Evolutionary conservation across 2,113 vertebrate species (phyloP).

Genomic region (Mus pahari): DNA sequence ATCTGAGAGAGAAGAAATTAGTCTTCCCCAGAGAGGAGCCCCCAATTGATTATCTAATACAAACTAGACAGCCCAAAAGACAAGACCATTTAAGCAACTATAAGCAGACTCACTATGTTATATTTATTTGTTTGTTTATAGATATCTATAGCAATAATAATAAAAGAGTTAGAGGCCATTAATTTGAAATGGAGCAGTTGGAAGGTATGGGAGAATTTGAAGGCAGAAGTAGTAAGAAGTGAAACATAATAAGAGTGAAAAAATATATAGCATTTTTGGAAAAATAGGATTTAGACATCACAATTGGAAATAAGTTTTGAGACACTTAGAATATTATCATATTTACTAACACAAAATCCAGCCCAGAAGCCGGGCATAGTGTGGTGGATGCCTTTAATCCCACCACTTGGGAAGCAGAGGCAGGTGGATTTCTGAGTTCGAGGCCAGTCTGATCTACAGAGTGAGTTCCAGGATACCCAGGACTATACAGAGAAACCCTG

Average conservation of each 20-base stretch:
- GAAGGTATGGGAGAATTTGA: neutral
- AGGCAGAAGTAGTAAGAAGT: neutral
- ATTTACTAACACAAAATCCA: neutral
- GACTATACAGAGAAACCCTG: too few relatives aligned
- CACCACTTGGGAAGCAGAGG: too few relatives aligned
- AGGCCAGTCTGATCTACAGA: too few relatives aligned
- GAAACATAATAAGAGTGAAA: neutral
- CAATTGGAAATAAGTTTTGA: neutral
- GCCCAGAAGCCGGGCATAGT: too few relatives aligned
- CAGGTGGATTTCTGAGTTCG: too few relatives aligned
- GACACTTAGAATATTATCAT: neutral
- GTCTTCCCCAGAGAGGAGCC: neutral
- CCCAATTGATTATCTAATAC: neutral
- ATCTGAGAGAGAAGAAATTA: neutral
- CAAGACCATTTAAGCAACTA: neutral
- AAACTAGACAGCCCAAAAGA: neutral
- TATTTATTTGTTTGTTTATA: neutral
- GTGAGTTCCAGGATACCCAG: too few relatives aligned
- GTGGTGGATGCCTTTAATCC: too few relatives aligned
- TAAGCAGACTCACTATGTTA: neutral
- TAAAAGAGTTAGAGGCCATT: neutral
- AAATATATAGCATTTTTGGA: neutral
- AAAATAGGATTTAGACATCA: slow-evolving; percentile 1
- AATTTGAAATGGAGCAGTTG: neutral
- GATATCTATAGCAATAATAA: neutral